Evolutionary conservation across 2,113 vertebrate species (phyloP).

Genomic region (Orycteropus afer): DNA sequence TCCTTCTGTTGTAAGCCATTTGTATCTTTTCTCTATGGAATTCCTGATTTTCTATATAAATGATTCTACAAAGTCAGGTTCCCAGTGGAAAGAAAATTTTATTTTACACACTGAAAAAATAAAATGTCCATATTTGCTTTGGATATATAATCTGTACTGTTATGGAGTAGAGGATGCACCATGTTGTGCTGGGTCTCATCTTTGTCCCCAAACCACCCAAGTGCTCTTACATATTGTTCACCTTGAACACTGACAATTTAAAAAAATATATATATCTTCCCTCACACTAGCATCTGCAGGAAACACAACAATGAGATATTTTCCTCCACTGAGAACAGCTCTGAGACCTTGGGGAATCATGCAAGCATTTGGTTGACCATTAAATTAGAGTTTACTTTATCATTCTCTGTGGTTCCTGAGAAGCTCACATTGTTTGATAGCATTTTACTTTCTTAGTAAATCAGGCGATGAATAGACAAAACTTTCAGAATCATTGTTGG

Average conservation of each 20-base stretch:
- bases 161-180: background rate
- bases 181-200: background rate
- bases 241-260: background rate
- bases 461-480: background rate
- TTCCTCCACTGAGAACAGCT: background rate
- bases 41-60: slow-evolving; percentile 51
- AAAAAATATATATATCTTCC: background rate
- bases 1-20: slow-evolving; percentile 1
- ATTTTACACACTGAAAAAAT: slow-evolving; percentile 38
- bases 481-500: background rate
- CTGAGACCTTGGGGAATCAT: background rate
- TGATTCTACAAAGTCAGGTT: background rate
- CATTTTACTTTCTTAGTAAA: background rate
- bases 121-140: slow-evolving; percentile 6
- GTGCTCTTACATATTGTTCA: background rate
- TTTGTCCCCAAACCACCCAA: background rate
- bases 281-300: background rate
- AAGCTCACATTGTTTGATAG: background rate
- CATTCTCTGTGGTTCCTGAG: background rate
- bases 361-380: background rate
- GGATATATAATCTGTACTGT: background rate
- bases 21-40: background rate
- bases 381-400: background rate
- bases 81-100: slow-evolving; percentile 16
- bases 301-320: background rate